A percentile compares a stretch with the other conserved stretches of the same genome.
Conservation (phyloP, 2,113 vertebrate species). For the Pedetes capensis region DNA sequence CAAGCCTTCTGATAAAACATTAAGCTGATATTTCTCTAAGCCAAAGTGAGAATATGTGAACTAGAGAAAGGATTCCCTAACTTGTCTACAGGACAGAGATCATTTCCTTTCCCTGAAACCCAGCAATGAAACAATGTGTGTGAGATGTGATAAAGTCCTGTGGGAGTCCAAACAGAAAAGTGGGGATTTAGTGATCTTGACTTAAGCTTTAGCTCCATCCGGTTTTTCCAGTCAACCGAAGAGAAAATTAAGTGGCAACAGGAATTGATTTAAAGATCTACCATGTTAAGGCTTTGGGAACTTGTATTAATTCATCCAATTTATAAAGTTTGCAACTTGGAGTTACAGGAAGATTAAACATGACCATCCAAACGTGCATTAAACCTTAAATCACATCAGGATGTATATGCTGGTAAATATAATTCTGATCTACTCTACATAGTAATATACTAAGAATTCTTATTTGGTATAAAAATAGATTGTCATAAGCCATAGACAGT, state of each 20-base stretch:
- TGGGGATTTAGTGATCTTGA: neutral
- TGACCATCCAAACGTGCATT: neutral
- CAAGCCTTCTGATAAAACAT: neutral
- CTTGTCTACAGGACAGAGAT: neutral
- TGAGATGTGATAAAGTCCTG: neutral
- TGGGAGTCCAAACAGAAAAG: neutral
- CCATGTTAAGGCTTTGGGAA: neutral
- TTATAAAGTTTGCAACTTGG: neutral
- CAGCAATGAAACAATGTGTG: neutral
- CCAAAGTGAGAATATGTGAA: neutral
- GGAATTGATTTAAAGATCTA: neutral
- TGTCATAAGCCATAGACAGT: neutral
- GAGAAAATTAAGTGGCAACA: neutral
- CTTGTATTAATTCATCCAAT: neutral
- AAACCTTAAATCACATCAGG: neutral
- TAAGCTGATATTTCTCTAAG: neutral
- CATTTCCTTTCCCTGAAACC: neutral
- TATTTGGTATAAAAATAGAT: neutral
- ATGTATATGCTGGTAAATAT: neutral
- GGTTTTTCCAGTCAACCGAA: neutral
- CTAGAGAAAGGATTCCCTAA: neutral
- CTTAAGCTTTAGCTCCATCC: conserved; percentile 15
- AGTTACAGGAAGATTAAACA: neutral
- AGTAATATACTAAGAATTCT: neutral
- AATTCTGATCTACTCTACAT: neutral